phyloP scores from a whole-genome alignment of 2,113 vertebrate species.

The Catharus bicknelli region DNA sequence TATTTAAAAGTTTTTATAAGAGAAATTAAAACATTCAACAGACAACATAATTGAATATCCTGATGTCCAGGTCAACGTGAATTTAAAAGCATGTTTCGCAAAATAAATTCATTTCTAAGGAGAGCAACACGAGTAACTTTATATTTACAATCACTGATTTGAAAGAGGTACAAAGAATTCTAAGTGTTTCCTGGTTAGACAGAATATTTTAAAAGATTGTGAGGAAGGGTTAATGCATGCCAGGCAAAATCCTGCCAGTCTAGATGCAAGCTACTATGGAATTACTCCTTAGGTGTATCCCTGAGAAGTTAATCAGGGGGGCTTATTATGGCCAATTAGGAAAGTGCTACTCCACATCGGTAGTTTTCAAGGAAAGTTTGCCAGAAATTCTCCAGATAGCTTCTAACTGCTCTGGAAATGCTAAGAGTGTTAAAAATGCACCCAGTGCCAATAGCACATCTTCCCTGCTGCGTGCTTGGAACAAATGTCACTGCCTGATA shows the following conservation, averaged over 20 bases:
- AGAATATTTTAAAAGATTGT: not conserved
- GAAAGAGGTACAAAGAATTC: not conserved
- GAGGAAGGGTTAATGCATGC: not conserved
- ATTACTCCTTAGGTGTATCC: not conserved
- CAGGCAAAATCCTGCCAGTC: not conserved
- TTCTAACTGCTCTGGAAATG: slow-evolving; percentile 50
- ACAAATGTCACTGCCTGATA: slow-evolving; percentile 57
- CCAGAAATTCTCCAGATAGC: slow-evolving; percentile 66
- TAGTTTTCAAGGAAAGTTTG: slow-evolving; percentile 27
- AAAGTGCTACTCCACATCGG: slow-evolving; percentile 39
- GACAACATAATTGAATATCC: not conserved
- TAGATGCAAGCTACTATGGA: not conserved
- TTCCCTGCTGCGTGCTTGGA: slow-evolving; percentile 56
- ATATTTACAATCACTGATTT: not conserved
- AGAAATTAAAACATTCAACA: not conserved
- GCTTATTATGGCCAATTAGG: slow-evolving; percentile 29
- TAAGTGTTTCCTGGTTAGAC: not conserved
- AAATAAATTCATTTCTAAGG: not conserved
- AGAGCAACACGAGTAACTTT: not conserved
- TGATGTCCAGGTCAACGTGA: not conserved
- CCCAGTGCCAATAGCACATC: not conserved
- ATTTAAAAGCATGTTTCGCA: not conserved
- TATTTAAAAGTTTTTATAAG: not conserved
- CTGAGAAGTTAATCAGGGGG: not conserved
- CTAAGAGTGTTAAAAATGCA: slow-evolving; percentile 22